Base-by-base conservation (phyloP, 2,888 invertebrate genomes). In the Drosophila aldrichi region DNA sequence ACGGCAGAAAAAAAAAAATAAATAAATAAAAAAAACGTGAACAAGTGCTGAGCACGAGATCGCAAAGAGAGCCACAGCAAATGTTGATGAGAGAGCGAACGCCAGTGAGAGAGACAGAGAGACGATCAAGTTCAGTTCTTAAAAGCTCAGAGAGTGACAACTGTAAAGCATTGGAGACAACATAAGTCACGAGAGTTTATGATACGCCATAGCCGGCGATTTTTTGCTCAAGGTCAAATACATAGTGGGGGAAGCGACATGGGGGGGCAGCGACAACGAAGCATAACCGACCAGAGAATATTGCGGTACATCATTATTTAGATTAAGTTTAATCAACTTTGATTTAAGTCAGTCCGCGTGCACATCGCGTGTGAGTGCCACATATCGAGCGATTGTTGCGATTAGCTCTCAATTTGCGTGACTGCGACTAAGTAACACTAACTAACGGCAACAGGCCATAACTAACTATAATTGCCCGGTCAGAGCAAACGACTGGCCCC, bases 141-240 rank as follows among this genome's bases (percentile, higher is more conserved):
- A 55, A 70, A 77, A 78, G 69, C 79, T 76, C 40, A 7, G 46
- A 44, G 41, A 40, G 40, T 29, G 32, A 54, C 41, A 78, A 49
- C 74, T 73, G 68, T 32, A 55, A 43, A 61, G 43, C 74, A 64
- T 10, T 60, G n/a, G 18, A 25, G 55, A 43, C 44, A 70, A 60
- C 66, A 81, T 70, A 68, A 83, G 85, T 79, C 85, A 82, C 70
- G 82, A 82, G 86, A 88, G 77, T 67, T 77, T 79, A 81, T 72
- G 67, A 54, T 78, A 55, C 20, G 62, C 29, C 2, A 9, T 29
- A 5, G 16, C n/a, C 70, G 22, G 55, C 51, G 69, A 44, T 61
- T n/a, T 63, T 58, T 58, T 63, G 66, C 49, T 34, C 72, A 76
- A 77, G 77, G 76, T 74, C 70, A 82, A 55, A 51, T 49, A 58